Evolutionary conservation across 2,888 invertebrate species (phyloP), one percentile per base, ranked within the genome.

Genomic region (Melanostoma mellinum): DNA sequence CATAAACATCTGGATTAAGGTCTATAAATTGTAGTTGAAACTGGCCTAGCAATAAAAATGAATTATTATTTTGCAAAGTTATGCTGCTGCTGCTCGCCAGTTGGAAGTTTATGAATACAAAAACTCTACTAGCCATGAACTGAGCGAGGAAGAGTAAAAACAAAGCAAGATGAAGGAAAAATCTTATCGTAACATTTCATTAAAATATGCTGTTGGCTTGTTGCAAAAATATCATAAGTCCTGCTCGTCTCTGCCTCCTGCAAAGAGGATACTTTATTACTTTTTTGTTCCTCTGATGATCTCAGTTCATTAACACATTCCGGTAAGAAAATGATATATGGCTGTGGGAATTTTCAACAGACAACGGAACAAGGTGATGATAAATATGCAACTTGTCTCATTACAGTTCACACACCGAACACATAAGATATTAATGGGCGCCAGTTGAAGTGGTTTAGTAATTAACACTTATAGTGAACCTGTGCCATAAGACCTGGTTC

Each of bases 1-100:
- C 69, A 75, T 80, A 80, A 80, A 80, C 80, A 80, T 80, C 76
- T 76, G 80, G 76, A 80, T 65, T 65, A 65, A 55, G 65, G 80
- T 76, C 52, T 53, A 80, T 80, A 76, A 80, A 80, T 80, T 56
- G 35, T 42, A 3, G 38, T 56, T 20, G 56, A 52, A 60, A 58
- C 80, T 35, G 52, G 56, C 58, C 52, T 20, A 20, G 40, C 42
- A 63, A 71, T 71, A 76, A 80, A 80, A 76, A 35, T 80, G 80
- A 80, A 42, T 63, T 75, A 75, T 80, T 33, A 20, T 20, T 20
- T 63, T 38, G 10, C 32, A 35, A 75, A 69, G 74, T 72, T 69
- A 20, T 10, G 30, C 20, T 56, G n/a, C 20, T 56, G n/a, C 9
- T 32, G 42, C 30, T 6, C 42, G 42, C 42, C 44, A 10, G 56